A percentile compares a stretch with the other conserved stretches of the same genome.
Conservation (phyloP, 2,888 invertebrate genomes). For the Saturnia pavonia region DNA sequence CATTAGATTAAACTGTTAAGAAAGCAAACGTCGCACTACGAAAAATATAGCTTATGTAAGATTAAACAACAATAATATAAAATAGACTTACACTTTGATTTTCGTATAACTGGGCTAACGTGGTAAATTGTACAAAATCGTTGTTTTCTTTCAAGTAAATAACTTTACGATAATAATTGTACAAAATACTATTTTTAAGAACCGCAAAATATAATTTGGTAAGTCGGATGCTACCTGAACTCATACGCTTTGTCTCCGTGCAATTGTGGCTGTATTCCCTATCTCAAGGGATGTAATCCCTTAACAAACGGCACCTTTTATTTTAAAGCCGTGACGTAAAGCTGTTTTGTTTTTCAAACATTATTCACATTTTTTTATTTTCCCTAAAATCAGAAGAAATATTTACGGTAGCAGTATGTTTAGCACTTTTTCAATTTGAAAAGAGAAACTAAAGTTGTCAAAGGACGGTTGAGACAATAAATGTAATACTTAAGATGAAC, state of each 20-base stretch:
- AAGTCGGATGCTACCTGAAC: slow-evolving; percentile 64
- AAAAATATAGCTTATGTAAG: slow-evolving; percentile 37
- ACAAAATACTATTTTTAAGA: slow-evolving; percentile 1
- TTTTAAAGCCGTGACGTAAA: slow-evolving; percentile 72
- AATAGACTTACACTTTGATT: slow-evolving; percentile 20
- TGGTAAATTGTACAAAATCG: neutral
- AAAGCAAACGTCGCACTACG: slow-evolving; percentile 43
- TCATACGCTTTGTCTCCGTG: slow-evolving; percentile 60
- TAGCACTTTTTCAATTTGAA: slow-evolving; percentile 35
- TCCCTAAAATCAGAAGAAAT: slow-evolving; percentile 43
- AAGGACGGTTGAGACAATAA: slow-evolving; percentile 9
- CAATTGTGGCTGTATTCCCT: slow-evolving; percentile 61
- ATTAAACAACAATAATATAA: slow-evolving; percentile 22
- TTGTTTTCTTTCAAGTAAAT: slow-evolving; percentile 13
- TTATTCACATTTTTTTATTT: slow-evolving; percentile 45
- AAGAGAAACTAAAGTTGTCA: slow-evolving; percentile 23
- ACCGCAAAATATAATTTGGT: slow-evolving; percentile 12
- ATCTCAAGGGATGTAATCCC: slow-evolving; percentile 66
- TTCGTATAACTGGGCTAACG: neutral
- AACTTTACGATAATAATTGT: slow-evolving; percentile 17
- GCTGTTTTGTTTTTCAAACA: slow-evolving; percentile 48
- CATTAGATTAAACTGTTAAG: slow-evolving; percentile 34
- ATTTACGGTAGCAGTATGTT: slow-evolving; percentile 31
- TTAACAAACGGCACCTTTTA: slow-evolving; percentile 67
- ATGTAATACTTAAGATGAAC: neutral